phyloP scores from a whole-genome alignment of 2,888 invertebrate genomes.

The Pollenia amentaria region DNA sequence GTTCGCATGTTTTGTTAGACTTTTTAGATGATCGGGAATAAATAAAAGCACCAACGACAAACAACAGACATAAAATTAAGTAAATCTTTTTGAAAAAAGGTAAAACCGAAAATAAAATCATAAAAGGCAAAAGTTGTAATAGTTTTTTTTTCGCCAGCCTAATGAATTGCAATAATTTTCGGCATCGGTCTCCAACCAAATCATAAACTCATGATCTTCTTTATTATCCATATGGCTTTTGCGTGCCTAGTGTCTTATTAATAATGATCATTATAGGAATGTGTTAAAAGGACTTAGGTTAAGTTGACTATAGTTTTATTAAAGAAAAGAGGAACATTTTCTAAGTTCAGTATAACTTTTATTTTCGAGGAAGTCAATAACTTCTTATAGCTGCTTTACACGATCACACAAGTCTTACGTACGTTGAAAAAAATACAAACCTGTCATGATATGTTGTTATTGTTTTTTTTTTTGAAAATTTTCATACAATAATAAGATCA shows the following conservation, averaged over 20 bases:
- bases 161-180: slow-evolving; percentile 76
- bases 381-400: too few relatives aligned
- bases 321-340: not conserved
- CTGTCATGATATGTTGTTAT: too few relatives aligned
- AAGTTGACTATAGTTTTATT: not conserved
- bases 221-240: slow-evolving; percentile 32
- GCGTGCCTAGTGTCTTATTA: slow-evolving; percentile 44
- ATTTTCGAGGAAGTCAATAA: not conserved
- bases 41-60: slow-evolving; percentile 48
- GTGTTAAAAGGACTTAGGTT: slow-evolving; percentile 8
- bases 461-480: too few relatives aligned
- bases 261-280: slow-evolving; percentile 1
- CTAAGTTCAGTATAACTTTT: not conserved
- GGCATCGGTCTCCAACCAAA: slow-evolving; percentile 63
- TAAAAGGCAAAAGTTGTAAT: slow-evolving; percentile 72
- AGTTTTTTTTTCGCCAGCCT: slow-evolving; percentile 54
- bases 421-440: too few relatives aligned
- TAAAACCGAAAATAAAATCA: slow-evolving; percentile 68
- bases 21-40: slow-evolving; percentile 60
- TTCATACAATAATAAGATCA: too few relatives aligned
- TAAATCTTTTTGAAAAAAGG: slow-evolving; percentile 29
- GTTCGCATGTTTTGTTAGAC: slow-evolving; percentile 73
- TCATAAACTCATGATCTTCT: slow-evolving; percentile 21
- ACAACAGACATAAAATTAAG: slow-evolving; percentile 40
- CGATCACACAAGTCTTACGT: too few relatives aligned